Percentiles rank a stretch among this genome's conserved stretches.
Evolutionary conservation across 2,113 vertebrate genomes (phyloP).

Genomic region (Bostrychus sinensis): DNA sequence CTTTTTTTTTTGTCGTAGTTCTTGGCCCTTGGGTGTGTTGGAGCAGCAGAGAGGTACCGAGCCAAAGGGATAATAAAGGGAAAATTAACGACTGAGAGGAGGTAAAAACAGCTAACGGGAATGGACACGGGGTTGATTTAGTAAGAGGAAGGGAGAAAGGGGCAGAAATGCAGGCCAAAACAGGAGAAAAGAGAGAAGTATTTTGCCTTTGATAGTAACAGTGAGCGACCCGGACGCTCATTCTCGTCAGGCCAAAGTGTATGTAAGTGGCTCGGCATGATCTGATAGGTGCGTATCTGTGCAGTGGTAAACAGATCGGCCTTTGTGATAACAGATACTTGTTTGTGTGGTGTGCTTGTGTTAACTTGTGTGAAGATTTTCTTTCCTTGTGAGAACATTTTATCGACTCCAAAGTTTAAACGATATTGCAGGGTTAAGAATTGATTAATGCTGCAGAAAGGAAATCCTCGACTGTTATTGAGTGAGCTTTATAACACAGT

Average conservation of each 20-base stretch:
- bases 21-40: constrained; percentile 6
- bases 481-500: not conserved
- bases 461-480: not conserved
- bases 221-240: constrained; percentile 36
- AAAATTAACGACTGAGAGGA: constrained; percentile 37
- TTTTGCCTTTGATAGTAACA: not conserved
- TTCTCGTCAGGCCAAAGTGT: constrained; percentile 6
- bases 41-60: constrained; percentile 7
- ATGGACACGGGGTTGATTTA: constrained; percentile 37
- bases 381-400: not conserved
- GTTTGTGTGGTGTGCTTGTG: not conserved
- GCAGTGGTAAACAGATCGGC: constrained; percentile 9
- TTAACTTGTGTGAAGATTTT: not conserved
- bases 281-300: constrained; percentile 15
- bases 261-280: constrained; percentile 12
- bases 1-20: not conserved
- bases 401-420: not conserved
- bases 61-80: constrained; percentile 52
- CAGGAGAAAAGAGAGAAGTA: not conserved
- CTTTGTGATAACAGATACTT: constrained; percentile 9
- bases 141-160: constrained; percentile 10
- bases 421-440: not conserved
- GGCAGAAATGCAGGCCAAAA: constrained; percentile 1
- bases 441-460: not conserved
- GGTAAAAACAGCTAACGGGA: constrained; percentile 35